Evolutionary conservation across 37 sponge, comb jelly and placozoan genomes (phyloP), one percentile per base, ranked within the genome.

Genomic region (Petrosia ficiformis): DNA sequence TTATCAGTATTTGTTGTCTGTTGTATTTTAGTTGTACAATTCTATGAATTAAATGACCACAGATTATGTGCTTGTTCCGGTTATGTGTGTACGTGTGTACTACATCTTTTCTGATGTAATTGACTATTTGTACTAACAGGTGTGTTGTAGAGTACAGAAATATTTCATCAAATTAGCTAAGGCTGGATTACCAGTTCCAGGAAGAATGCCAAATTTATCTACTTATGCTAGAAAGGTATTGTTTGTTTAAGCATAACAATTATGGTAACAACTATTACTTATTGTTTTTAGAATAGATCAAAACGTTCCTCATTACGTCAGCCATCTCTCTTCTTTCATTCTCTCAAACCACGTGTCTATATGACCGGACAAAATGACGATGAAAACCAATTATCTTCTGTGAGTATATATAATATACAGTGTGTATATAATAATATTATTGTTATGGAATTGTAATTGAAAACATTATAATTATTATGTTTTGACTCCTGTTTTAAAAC

Each of bases 91-190:
- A 42, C 37, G 37, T 69, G 39, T 69, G 70, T n/a, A n/a, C n/a
- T n/a, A n/a, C n/a, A n/a, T 65, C 14, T 29, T 65, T 10, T 70
- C 10, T 68, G 70, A 44, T 64, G 35, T 68, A 22, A n/a, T n/a
- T n/a, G n/a, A n/a, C n/a, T n/a, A n/a, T n/a, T n/a, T n/a, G n/a
- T n/a, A n/a, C n/a, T n/a, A n/a, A 28, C 59, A 93, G 94, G 93
- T 94, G 19, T 89, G 89, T 32, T 92, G 86, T 57, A 84, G 91
- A 24, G 93, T 91, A 14, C 95, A 94, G 63, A 94, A 94, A 71
- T 94, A 94, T 57, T 94, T 94, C 69, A 79, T 91, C 58, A 91
- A 87, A 65, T 57, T 94, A 60, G 89, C 88, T 42, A 87, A 91
- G 39, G 88, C 92, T 31, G 93, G 93, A 21, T 68, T 94, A 33